Conservation (phyloP, 2,113 vertebrate species). For the Steatornis caripensis region DNA sequence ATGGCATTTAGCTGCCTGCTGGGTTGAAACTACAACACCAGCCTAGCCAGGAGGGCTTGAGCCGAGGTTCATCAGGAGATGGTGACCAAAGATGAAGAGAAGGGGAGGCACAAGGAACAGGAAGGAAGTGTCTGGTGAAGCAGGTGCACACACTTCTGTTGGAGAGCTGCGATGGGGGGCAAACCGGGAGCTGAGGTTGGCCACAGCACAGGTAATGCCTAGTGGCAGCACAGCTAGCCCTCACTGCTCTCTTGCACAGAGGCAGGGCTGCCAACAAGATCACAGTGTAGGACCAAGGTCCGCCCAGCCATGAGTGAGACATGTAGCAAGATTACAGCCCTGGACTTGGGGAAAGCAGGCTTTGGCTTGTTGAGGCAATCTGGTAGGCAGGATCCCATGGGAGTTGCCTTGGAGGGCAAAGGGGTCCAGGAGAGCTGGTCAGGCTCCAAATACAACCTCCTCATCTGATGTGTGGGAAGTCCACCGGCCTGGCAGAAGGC, state of each 20-base stretch:
- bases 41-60: neutral
- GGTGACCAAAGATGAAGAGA: neutral
- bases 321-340: neutral
- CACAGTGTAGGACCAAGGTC: neutral
- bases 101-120: neutral
- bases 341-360: neutral
- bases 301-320: neutral
- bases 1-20: too few species aligned
- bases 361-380: neutral
- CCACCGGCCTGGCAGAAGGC: neutral
- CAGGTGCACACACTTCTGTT: rapidly evolving
- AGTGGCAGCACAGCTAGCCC: neutral
- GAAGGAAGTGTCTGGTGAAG: neutral
- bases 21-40: too few species aligned
- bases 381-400: neutral
- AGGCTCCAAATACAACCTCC: neutral
- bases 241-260: neutral
- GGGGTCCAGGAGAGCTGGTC: neutral
- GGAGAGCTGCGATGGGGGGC: neutral
- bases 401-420: neutral
- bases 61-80: neutral
- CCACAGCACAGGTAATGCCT: neutral
- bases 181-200: neutral
- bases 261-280: neutral
- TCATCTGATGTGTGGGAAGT: neutral